Evolutionary conservation across 2,888 invertebrate species (phyloP), one percentile per base, ranked within the genome.

Genomic region (Tortricodes alternella): DNA sequence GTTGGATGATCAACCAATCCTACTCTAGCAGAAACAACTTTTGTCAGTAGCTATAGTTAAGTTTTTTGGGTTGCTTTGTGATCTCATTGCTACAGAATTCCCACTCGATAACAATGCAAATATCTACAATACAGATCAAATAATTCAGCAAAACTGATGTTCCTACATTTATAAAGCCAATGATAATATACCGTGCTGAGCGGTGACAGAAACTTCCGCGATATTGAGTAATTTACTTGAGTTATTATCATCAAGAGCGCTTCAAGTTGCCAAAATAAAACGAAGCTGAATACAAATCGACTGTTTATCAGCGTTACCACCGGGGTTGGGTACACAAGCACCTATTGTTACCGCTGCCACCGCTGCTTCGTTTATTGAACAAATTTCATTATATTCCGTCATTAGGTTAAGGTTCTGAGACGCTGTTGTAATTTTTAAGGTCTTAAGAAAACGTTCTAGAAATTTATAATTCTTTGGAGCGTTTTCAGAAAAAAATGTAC

Each of bases 271-370:
- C 63, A 71, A 76, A 77, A 76, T 74, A 74, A 73, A 71, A 67
- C 71, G 57, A 63, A 63, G 58, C 65, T 73, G 82, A 79, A 81
- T 83, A 81, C 77, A 70, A 80, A 83, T 80, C 41, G 71, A 58
- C 67, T 68, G 60, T 58, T 82, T 79, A 73, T 65, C 65, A 62
- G 38, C 19, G 49, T 62, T 60, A 63, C 53, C 59, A 66, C 53
- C 61, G 58, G 29, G 44, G n/a, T n/a, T n/a, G n/a, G n/a, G n/a
- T n/a, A n/a, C n/a, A n/a, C 29, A 44, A 11, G 34, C 34, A 2
- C 3, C 29, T 11, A 29, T 29, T 29, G 29, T 11, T n/a, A 18
- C n/a, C 37, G 37, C 37, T 37, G 37, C n/a, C n/a, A 9, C 41
- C 13, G 23, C 13, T 15, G 16, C 8, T 15, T 15, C 41, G 24